A percentile compares a stretch with the other conserved stretches of the same genome.
Evolutionary conservation across 2,888 invertebrate species (phyloP).

Genomic region (Drosophila rellima): DNA sequence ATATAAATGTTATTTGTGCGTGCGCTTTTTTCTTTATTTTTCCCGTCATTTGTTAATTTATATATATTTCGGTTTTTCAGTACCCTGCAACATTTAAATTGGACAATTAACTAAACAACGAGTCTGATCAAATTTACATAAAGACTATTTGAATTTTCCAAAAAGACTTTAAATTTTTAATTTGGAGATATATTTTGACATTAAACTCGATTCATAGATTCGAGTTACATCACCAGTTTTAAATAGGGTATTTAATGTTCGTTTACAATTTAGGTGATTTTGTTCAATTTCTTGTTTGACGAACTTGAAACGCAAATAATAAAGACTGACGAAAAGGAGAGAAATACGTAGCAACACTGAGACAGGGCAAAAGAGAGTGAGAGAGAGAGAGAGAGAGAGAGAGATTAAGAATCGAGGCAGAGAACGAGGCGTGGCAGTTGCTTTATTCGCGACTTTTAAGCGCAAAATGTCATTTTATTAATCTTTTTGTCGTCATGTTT

Average conservation of each 20-base stretch:
- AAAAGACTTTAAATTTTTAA: no score
- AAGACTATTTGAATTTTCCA: no score
- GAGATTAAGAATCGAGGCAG: constrained; percentile 25
- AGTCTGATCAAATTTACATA: no score
- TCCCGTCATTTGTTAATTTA: constrained; percentile 36
- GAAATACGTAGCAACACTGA: constrained; percentile 10
- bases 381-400: constrained; percentile 4
- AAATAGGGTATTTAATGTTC: constrained; percentile 22
- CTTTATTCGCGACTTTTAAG: constrained; percentile 49
- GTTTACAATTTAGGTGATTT: constrained; percentile 7
- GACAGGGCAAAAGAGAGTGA: neutral
- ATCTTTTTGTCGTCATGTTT: constrained; percentile 60
- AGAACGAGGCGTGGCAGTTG: constrained; percentile 43
- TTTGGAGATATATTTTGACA: no score
- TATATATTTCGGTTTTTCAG: constrained; percentile 26
- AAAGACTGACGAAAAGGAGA: constrained; percentile 13
- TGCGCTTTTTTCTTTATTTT: constrained; percentile 16
- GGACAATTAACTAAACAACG: no score
- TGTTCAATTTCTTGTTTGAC: constrained; percentile 40
- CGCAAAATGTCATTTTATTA: constrained; percentile 38
- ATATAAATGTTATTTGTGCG: constrained; percentile 51
- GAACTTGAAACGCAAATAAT: constrained; percentile 55
- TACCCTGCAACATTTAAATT: constrained; percentile 14
- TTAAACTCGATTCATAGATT: no score
- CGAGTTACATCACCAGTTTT: neutral